Percentiles rank a stretch among this genome's conserved stretches.
phyloP scores from a whole-genome alignment of 2,113 vertebrate species.

The Onychorhynchus coronatus region DNA sequence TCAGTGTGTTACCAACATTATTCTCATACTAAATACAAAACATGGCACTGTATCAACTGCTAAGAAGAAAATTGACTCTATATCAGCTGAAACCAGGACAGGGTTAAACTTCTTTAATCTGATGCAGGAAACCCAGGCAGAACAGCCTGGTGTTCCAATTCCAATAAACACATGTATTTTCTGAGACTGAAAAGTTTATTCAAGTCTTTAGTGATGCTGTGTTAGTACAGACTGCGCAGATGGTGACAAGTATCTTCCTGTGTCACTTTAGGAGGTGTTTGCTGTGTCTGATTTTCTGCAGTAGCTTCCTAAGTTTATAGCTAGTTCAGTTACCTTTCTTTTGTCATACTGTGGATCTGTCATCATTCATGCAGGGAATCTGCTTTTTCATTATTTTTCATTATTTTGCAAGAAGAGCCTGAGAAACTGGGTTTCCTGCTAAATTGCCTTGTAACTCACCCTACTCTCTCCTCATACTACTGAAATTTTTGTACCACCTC shows the following conservation, averaged over 20 bases:
- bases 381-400: neutral
- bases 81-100: neutral
- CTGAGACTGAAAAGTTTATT: neutral
- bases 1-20: neutral
- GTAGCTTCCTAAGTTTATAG: neutral
- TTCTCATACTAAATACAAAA: neutral
- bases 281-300: neutral
- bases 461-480: neutral
- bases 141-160: neutral
- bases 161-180: rapidly evolving
- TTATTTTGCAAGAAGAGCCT: neutral
- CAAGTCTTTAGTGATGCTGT: neutral
- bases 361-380: neutral
- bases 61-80: neutral
- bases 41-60: neutral
- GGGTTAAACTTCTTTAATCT: neutral
- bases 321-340: neutral
- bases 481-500: neutral
- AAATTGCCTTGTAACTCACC: neutral
- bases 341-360: neutral
- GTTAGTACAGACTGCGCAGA: neutral
- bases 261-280: neutral
- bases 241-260: neutral
- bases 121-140: neutral
- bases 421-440: neutral